Evolutionary conservation across 2,113 vertebrate species (phyloP), one percentile per base, ranked within the genome.

Genomic region (Triplophysa tibetana): DNA sequence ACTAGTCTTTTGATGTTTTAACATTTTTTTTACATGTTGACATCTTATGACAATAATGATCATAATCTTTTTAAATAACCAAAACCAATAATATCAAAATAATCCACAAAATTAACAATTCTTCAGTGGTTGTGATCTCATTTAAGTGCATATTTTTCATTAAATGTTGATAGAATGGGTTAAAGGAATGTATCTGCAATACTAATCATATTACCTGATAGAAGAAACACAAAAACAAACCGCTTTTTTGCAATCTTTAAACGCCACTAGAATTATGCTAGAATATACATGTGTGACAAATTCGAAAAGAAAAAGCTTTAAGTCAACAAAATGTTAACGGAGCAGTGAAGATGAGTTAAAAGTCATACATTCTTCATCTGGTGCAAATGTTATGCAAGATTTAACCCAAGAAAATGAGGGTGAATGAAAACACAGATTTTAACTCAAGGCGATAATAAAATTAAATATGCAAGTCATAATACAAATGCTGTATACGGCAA

Each of bases 1-100:
- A 85, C 41, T 29, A 62, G 52, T 68, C 43, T 52, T 48, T 64
- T 24, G 70, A 79, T 76, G 81, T 84, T 74, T 60, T 63, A 45
- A 24, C 3, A 29, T 29, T 29, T 16, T 41, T 50, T 11, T 45
- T 21, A 52, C 3, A 14, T 24, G 11, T 72, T 72, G 54, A 58
- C n/a, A 73, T 41, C 33, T 21, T 29, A 11, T 16, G 24, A 41
- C 24, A 24, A 24, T 24, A 43, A 33, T 48, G 1, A 19, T 70
- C 33, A 78, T 21, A 24, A 26, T 16, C 62, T 8, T 64, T 56
- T 24, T n/a, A 50, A 41, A 45, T 45, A 72, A 75, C 75, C 6
- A 19, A 29, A 60, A 56, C 50, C 21, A 62, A 24, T 23, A 26
- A 64, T 63, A 21, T 43, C 64, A 24, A 56, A 68, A 67, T 23